A percentile compares a stretch with the other conserved stretches of the same genome.
Evolutionary conservation across 53 echinoderm and acorn worm genomes (phyloP).

Genomic region (Glandiceps talaboti): DNA sequence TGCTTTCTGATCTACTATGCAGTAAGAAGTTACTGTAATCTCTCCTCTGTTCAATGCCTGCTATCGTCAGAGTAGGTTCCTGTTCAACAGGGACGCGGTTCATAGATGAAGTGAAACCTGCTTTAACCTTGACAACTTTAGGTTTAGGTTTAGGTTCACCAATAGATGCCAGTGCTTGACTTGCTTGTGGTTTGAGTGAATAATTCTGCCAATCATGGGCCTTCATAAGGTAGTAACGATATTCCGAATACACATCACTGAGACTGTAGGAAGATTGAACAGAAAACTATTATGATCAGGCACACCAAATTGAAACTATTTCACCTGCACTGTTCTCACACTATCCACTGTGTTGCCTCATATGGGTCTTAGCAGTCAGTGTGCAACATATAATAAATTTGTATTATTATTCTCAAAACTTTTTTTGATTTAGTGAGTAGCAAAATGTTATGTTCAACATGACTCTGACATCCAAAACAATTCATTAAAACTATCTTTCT

Average conservation of each 20-base stretch:
- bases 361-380: no score
- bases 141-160: conserved; percentile 38
- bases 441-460: no score
- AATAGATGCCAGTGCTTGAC: conserved; percentile 29
- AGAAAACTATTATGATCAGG: no score
- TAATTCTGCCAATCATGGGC: conserved; percentile 48
- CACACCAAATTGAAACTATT: no score
- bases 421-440: no score
- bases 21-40: conserved; percentile 75
- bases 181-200: conserved; percentile 52
- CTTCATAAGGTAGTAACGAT: conserved; percentile 22
- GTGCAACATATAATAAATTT: no score
- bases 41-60: conserved; percentile 69
- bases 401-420: no score
- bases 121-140: conserved; percentile 61
- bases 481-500: no score
- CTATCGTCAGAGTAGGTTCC: conserved; percentile 29
- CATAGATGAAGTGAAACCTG: conserved; percentile 53
- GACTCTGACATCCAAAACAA: no score
- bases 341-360: no score
- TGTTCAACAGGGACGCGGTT: conserved; percentile 56
- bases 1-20: conserved; percentile 35
- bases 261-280: no score
- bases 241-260: conserved; percentile 32
- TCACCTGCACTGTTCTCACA: no score